These are phyloP conservation scores for Hypsopygia costalis DNA, from an alignment of 2,888 invertebrate species.

Conservation along the genomic window DNA sequence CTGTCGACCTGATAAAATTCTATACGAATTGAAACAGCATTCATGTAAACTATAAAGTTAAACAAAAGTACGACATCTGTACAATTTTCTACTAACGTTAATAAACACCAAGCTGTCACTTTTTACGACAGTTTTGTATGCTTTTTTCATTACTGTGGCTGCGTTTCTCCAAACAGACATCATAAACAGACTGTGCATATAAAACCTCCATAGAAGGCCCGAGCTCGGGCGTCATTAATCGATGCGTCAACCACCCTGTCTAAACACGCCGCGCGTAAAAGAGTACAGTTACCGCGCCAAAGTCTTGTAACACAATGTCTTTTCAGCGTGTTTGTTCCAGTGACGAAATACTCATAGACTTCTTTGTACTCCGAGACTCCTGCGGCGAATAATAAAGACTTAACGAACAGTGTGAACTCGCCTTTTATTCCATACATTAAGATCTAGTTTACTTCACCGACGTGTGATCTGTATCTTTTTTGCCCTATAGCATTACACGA, in stretches of 20 bases:
- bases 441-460: conserved; percentile 27
- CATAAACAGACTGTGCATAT: conserved; percentile 31
- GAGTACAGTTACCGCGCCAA: conserved; percentile 56
- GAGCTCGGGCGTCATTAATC: conserved; percentile 45
- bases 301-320: conserved; percentile 52
- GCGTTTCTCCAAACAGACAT: conserved; percentile 38
- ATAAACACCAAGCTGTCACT: conserved; percentile 19
- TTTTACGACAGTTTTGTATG: conserved; percentile 19
- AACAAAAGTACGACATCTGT: conserved; percentile 6
- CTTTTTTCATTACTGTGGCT: conserved; percentile 16
- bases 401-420: conserved; percentile 23
- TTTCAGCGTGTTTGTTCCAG: conserved; percentile 58
- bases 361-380: conserved; percentile 52
- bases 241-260: conserved; percentile 58
- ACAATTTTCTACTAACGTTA: conserved; percentile 9
- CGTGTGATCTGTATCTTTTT: conserved; percentile 29
- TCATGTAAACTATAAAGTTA: conserved; percentile 1
- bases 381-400: conserved; percentile 37
- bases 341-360: conserved; percentile 58
- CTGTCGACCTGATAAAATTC: no score
- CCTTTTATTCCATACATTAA: conserved; percentile 29
- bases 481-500: conserved; percentile 27
- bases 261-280: conserved; percentile 53
- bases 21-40: no score
- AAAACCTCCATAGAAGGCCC: conserved; percentile 24